A percentile compares a stretch with the other conserved stretches of the same genome.
phyloP scores from a whole-genome alignment of 2,113 vertebrate species.

The Hemibagrus wyckioides region DNA sequence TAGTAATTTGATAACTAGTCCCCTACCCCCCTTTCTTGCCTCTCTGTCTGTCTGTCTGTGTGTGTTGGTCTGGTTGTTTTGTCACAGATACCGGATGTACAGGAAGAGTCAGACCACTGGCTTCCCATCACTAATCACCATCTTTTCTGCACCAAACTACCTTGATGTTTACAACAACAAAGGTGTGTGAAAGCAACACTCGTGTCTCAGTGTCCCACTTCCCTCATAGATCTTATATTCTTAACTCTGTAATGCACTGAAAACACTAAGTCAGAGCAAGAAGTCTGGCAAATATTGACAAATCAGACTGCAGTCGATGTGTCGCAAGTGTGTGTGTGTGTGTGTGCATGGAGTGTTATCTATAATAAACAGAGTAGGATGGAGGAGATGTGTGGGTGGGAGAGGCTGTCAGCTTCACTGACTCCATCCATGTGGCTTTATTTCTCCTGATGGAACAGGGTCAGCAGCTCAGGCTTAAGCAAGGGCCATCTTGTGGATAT shows the following conservation, averaged over 20 bases:
- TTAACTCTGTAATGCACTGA: background rate
- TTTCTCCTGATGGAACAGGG: slow-evolving; percentile 71
- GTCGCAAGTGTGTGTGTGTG: slow-evolving; percentile 18
- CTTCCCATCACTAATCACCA: slow-evolving; percentile 82
- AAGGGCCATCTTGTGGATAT: slow-evolving; percentile 65
- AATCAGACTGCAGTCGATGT: background rate
- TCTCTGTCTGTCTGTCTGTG: slow-evolving; percentile 31
- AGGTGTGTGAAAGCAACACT: slow-evolving; percentile 65
- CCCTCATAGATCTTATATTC: background rate
- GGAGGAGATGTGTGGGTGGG: slow-evolving; percentile 68
- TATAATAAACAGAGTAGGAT: slow-evolving; percentile 68
- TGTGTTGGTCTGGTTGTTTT: background rate
- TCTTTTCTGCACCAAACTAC: slow-evolving; percentile 84
- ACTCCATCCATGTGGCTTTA: slow-evolving; percentile 73
- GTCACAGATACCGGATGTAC: slow-evolving; percentile 79
- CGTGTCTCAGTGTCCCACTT: background rate
- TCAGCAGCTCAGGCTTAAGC: slow-evolving; percentile 63
- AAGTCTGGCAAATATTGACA: background rate
- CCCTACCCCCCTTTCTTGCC: background rate
- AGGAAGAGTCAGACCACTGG: slow-evolving; percentile 83
- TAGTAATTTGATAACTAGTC: background rate
- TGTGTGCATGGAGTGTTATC: slow-evolving; percentile 53
- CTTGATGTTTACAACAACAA: slow-evolving; percentile 86
- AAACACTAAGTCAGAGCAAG: background rate
- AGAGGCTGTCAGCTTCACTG: slow-evolving; percentile 70